A percentile compares a stretch with the other conserved stretches of the same genome.
Conservation (phyloP, 2,888 invertebrate species). For the Apodemia hepburni region DNA sequence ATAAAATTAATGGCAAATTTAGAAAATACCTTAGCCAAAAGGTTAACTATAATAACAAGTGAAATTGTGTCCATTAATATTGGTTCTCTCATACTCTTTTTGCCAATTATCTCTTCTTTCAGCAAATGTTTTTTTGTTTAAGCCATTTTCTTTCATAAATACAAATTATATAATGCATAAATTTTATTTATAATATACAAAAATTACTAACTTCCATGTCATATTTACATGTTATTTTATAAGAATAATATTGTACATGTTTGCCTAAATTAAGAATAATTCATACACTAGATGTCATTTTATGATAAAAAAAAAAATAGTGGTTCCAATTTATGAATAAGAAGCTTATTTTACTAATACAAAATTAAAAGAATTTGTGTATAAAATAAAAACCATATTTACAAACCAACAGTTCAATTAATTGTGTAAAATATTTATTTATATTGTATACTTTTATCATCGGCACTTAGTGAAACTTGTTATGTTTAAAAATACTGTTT, state of each 20-base stretch:
- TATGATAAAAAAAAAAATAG: neutral
- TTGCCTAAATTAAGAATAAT: neutral
- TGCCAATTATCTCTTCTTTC: too few relatives aligned
- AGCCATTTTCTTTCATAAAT: too few relatives aligned
- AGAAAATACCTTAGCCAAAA: too few relatives aligned
- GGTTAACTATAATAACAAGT: too few relatives aligned
- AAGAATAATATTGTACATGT: neutral
- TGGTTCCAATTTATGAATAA: neutral
- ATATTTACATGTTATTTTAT: constrained; percentile 2
- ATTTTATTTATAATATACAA: constrained; percentile 7
- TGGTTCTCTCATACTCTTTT: too few relatives aligned
- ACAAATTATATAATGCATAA: neutral
- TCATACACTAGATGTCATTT: neutral
- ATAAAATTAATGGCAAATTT: too few relatives aligned
- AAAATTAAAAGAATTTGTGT: neutral
- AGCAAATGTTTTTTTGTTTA: too few relatives aligned
- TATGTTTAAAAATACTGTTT: too few relatives aligned
- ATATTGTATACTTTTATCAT: too few relatives aligned
- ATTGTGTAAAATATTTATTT: neutral
- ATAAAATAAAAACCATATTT: neutral
- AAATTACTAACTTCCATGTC: neutral
- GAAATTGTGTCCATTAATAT: too few relatives aligned
- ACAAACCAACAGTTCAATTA: neutral
- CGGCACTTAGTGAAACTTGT: too few relatives aligned
- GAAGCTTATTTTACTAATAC: neutral